Evolutionary conservation across 2,113 vertebrate genomes (phyloP), one percentile per base, ranked within the genome.

Genomic region (Mystacornis crossleyi): DNA sequence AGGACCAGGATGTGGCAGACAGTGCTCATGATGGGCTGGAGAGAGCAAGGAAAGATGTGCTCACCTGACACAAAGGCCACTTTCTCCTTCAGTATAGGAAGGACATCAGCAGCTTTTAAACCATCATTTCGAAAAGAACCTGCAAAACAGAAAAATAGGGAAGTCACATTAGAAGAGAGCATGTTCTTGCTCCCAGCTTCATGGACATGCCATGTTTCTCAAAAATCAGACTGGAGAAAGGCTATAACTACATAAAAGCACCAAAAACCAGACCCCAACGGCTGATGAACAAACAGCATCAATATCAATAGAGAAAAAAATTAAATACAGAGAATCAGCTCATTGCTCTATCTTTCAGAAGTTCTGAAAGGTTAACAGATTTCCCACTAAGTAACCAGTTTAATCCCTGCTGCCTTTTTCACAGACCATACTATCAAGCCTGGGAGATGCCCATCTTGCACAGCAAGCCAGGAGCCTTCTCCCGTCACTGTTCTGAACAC

Each of bases 11-110:
- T 8, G 28, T 4, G 3, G 45, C 71, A 82, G 36, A 50, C 18
- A 85, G 36, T 9, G 18, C 11, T 73, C 3, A 4, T 28, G 9
- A 48, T 58, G 28, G 40, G n/a, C 43, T 80, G 61, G 31, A 91
- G 55, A 7, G n/a, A 83, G 47, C 9, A 36, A 81, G 89, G 50
- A 94, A 69, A 54, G 17, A n/a, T 71, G 40, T 62, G 97, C 99
- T 98, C 94, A 99, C 99, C 99, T 97, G 99, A 99, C 62, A 99
- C 99, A 9, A 99, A 99, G 96, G 99, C 99, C 82, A 99, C 99
- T 98, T 99, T 99, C 98, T 99, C 99, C 98, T 99, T 99, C 66
- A 99, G 97, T 95, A 99, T 99, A 43, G 99, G 98, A 93, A 99
- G 98, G 70, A 99, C 99, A 94, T 99, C 99, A 66, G 99, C 99